These are phyloP conservation scores for Sebastolobus alascanus DNA, from an alignment of 2,797 vertebrate species.

Conservation along the genomic window DNA sequence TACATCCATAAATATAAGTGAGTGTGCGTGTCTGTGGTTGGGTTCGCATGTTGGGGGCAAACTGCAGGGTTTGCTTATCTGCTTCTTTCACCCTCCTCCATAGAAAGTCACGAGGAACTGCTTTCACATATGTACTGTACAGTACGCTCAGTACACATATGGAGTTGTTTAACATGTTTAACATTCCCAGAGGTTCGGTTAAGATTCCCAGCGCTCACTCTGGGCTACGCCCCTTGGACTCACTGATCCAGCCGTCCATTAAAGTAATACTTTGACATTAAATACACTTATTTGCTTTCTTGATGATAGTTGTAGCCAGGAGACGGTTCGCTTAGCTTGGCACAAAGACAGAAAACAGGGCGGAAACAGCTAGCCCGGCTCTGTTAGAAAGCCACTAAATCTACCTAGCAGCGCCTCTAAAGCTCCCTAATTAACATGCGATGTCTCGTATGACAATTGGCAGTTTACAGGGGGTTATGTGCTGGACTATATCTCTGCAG, in stretches of 20 bases:
- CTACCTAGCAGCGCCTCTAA: too few species aligned
- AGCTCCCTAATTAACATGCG: too few species aligned
- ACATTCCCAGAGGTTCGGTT: slow-evolving; percentile 38
- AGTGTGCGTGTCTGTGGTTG: slow-evolving; percentile 39
- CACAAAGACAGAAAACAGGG: neutral
- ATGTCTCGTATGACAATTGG: neutral
- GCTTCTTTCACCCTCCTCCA: neutral
- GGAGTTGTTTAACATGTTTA: slow-evolving; percentile 48
- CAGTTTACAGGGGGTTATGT: neutral
- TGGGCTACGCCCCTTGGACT: slow-evolving; percentile 21
- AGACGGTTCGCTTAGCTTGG: neutral
- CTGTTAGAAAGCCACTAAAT: neutral
- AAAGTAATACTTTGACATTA: neutral
- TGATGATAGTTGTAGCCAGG: neutral
- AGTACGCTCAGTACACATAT: slow-evolving; percentile 30
- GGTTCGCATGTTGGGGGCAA: slow-evolving; percentile 26
- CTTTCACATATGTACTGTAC: slow-evolving; percentile 3
- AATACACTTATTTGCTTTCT: neutral
- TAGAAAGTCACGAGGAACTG: neutral
- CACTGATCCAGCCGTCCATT: slow-evolving; percentile 35
- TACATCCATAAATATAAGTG: slow-evolving; percentile 46
- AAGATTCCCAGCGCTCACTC: slow-evolving; percentile 41
- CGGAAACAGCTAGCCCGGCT: neutral
- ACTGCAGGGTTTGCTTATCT: slow-evolving; percentile 29
- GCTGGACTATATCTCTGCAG: neutral